Base-by-base conservation (phyloP, 2,797 vertebrate species). In the Sebastolobus altivelis region DNA sequence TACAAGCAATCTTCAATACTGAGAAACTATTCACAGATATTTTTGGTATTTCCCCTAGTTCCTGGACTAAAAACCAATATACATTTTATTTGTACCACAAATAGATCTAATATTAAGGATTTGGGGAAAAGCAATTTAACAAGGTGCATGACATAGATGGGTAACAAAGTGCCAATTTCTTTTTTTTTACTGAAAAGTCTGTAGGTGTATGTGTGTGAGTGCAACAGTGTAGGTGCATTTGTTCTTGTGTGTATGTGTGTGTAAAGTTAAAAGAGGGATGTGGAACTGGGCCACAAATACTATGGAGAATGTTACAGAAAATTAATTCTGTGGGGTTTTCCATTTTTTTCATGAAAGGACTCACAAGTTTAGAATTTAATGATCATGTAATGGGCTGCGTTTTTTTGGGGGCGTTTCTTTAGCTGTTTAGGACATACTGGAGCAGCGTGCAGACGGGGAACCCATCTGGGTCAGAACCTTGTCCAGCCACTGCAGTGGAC, bases 401-500 rank as follows among this genome's bases (percentile, higher is more conserved):
- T 91, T 91, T 82, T 75, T 69, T 40, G 37, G 74, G 81, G 89
- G 87, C 16, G 6, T 75, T 89, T 86, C 77, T 58, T 54, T 80
- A 29, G 93, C 87, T 66, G 88, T 90, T 97, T 97, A 99, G 40
- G 98, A 99, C 98, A 99, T 99, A 97, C 98, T 99, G 89, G 98
- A 99, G 90, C 98, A 99, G 88, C 98, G 98, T 84, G 98, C 98
- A 94, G 98, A 99, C 22, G 98, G 98, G 58, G 98, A 99, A 73
- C 98, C 98, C 98, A 99, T 99, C 95, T 99, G 98, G 95, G 98
- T 99, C 94, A 99, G 96, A 93, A 99, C 98, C 95, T 99, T 99
- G 95, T 99, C 98, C 95, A 99, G 91, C 98, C 98, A 99, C 72
- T 99, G 98, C 82, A 99, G 95, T 59, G 98, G 98, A 69, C 98